Conservation (phyloP, 1,140 invertebrate genomes). For the Drosophila cardini region DNA sequence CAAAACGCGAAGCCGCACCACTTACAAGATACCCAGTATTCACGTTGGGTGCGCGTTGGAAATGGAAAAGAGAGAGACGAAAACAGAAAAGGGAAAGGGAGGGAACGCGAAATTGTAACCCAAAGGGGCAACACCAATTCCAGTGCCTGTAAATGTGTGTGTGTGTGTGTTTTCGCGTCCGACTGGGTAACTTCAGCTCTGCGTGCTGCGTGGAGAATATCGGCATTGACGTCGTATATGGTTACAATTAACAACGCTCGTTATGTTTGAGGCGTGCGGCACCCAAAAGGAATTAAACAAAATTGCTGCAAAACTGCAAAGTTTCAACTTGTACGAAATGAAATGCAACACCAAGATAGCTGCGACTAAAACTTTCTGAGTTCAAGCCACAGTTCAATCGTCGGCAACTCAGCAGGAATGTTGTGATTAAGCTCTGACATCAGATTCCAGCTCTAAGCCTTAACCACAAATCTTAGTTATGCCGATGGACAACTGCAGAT, state of each 20-base stretch:
- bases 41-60: neutral
- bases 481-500: too few relatives aligned
- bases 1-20: slow-evolving; percentile 62
- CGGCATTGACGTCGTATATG: slow-evolving; percentile 55
- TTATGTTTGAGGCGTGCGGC: slow-evolving; percentile 72
- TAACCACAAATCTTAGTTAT: neutral
- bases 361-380: slow-evolving; percentile 2
- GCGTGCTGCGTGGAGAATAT: slow-evolving; percentile 46
- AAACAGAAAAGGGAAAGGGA: neutral
- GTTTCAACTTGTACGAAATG: slow-evolving; percentile 72
- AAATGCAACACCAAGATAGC: slow-evolving; percentile 66
- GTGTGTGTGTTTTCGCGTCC: neutral
- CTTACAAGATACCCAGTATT: slow-evolving; percentile 18
- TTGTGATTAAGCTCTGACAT: slow-evolving; percentile 1
- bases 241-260: slow-evolving; percentile 76
- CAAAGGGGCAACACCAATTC: slow-evolving; percentile 18
- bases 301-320: slow-evolving; percentile 74
- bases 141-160: neutral
- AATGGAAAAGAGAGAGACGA: neutral
- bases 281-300: slow-evolving; percentile 71
- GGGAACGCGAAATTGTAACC: slow-evolving; percentile 8
- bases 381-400: neutral
- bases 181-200: slow-evolving; percentile 17
- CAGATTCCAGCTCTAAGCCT: neutral
- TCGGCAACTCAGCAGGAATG: slow-evolving; percentile 19